phyloP scores from a whole-genome alignment of 1,140 invertebrate genomes.

The Ylistrum balloti region DNA sequence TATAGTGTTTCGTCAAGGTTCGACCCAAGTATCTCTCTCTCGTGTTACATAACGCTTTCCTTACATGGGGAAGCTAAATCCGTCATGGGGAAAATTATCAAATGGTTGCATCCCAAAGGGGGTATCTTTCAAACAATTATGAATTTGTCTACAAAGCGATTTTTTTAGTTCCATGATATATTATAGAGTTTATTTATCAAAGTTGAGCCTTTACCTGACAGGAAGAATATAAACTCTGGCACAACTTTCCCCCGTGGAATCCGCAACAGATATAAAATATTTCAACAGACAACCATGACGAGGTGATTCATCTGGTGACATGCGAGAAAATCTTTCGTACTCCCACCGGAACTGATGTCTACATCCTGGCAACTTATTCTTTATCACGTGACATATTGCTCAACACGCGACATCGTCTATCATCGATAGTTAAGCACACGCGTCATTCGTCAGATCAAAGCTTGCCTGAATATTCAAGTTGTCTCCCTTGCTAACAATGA shows the following conservation, averaged over 20 bases:
- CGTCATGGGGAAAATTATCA: not conserved
- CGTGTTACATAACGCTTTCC: not conserved
- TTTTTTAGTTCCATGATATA: not conserved
- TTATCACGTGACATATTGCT: not conserved
- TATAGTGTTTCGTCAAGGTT: too few relatives aligned
- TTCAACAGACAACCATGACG: not conserved
- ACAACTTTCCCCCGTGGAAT: not conserved
- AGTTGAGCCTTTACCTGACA: not conserved
- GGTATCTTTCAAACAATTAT: not conserved
- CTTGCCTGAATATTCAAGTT: too few relatives aligned
- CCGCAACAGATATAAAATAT: constrained; percentile 27
- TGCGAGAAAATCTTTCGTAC: not conserved
- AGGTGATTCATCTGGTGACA: not conserved
- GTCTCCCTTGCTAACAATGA: too few relatives aligned
- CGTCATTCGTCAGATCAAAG: not conserved
- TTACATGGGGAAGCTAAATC: not conserved
- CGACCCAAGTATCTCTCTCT: not conserved
- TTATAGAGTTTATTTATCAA: not conserved
- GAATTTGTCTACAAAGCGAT: not conserved
- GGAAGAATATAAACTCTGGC: not conserved
- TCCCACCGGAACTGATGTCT: constrained; percentile 18
- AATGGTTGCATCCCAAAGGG: not conserved
- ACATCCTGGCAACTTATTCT: constrained; percentile 21
- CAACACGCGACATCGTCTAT: not conserved
- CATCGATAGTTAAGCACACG: not conserved